Conservation (phyloP, 2,888 invertebrate genomes). For the Taenaris catops region DNA sequence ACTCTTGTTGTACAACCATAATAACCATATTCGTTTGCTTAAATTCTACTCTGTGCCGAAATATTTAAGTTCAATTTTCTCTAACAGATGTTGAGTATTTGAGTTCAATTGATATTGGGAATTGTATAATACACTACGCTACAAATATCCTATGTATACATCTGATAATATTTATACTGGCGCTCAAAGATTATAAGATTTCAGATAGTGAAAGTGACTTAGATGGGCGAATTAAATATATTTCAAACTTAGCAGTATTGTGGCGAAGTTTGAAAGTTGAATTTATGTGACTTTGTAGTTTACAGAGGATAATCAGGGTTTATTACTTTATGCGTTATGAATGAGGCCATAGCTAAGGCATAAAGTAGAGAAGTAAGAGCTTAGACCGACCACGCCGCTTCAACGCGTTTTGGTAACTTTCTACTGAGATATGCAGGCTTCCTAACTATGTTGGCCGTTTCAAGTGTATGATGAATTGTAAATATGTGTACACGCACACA, state of each 20-base stretch:
- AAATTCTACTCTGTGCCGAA: slow-evolving; percentile 28
- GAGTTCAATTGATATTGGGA: slow-evolving; percentile 10
- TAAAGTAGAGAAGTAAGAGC: too few species aligned
- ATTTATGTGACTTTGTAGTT: slow-evolving; percentile 6
- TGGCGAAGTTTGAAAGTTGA: slow-evolving; percentile 6
- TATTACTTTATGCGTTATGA: too few species aligned
- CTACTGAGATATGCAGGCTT: too few species aligned
- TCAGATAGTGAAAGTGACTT: slow-evolving; percentile 32
- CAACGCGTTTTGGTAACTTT: too few species aligned
- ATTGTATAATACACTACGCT: slow-evolving; percentile 21
- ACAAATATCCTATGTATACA: slow-evolving; percentile 24
- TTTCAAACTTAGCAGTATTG: slow-evolving; percentile 5
- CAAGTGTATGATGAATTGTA: too few species aligned
- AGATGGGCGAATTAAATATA: slow-evolving; percentile 14
- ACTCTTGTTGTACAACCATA: slow-evolving; percentile 20
- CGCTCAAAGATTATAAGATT: slow-evolving; percentile 38
- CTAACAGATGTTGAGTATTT: slow-evolving; percentile 4
- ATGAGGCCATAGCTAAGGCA: too few species aligned
- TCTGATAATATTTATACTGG: slow-evolving; percentile 43
- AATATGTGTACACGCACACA: too few species aligned
- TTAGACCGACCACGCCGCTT: too few species aligned
- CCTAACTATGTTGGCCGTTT: too few species aligned
- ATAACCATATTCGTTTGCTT: slow-evolving; percentile 14
- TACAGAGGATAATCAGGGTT: too few species aligned
- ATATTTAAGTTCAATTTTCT: slow-evolving; percentile 13